Base-by-base conservation (phyloP, 2,888 invertebrate species). In the Branchinecta sandiegonensis region DNA sequence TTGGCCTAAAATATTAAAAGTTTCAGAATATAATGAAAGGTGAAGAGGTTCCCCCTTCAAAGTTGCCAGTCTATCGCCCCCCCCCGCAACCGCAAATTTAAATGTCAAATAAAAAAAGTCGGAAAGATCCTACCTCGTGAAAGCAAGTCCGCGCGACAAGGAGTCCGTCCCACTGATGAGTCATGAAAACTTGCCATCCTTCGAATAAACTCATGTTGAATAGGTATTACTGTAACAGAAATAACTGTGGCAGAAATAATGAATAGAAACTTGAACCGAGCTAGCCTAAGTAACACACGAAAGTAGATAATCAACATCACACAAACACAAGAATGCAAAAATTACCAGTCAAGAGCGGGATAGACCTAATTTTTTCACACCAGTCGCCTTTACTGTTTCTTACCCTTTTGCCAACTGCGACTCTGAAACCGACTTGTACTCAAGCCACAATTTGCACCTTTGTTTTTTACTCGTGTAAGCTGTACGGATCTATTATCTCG, bases 401-500 rank as follows among this genome's bases (percentile, higher is more conserved):
- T 50, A 50, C 3, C 5, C 56, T 50, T 50, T 50, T 50, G 2
- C 56, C 56, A 1, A 50, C 56, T 50, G 56, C 56, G 3, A 50
- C 56, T 50, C 56, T 5, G 56, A 50, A 50, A n/a, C 56, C 56
- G 4, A 50, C 14, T 50, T 50, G 7, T 50, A 50, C 7, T 50
- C 56, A 5, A 50, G 56, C 56, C 56, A 50, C 5, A 50, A 7
- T 50, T 50, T 50, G 56, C 56, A 3, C 56, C 56, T 50, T 50
- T 50, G 13, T 50, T 13, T 7, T 50, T 50, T 4, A 50, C 5
- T 50, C 56, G 56, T 50, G 56, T 50, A 7, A 50, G 7, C 7
- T 50, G 56, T 50, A 7, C 56, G 56, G 56, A 50, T 50, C 56
- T 14, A 50, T 50, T 50, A 3, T 50, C 56, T 50, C 56, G 56